Evolutionary conservation across 2,113 vertebrate species (phyloP).

Genomic region (Takifugu flavidus): DNA sequence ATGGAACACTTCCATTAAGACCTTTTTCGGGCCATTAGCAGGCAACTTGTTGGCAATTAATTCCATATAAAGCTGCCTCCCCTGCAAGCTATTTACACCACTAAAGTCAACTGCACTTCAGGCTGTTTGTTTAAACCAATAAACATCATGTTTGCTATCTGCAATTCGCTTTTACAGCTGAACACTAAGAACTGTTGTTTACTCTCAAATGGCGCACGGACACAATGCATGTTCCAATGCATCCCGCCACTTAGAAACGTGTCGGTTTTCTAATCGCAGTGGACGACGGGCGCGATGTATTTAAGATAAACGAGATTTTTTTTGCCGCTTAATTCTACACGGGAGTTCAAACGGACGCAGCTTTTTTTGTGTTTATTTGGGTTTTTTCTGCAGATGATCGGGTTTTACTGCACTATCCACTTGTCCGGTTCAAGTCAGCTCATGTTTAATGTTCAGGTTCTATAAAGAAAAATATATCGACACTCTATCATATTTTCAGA

Average conservation of each 20-base stretch:
- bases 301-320: neutral
- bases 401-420: constrained; percentile 2
- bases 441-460: too few relatives aligned
- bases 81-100: constrained; percentile 66
- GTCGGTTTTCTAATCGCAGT: neutral
- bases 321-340: neutral
- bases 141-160: constrained; percentile 59
- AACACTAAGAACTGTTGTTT: constrained; percentile 14
- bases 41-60: constrained; percentile 73
- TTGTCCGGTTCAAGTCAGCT: too few relatives aligned
- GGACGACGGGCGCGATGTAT: neutral
- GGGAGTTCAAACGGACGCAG: neutral
- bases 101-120: constrained; percentile 63
- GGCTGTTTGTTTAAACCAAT: constrained; percentile 67
- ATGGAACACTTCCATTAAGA: constrained; percentile 73
- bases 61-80: constrained; percentile 65
- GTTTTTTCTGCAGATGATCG: constrained; percentile 3
- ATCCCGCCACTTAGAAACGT: neutral
- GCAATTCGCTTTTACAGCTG: constrained; percentile 35
- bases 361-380: neutral
- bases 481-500: constrained; percentile 26
- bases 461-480: neutral
- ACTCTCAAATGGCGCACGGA: constrained; percentile 5
- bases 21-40: constrained; percentile 70
- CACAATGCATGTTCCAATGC: neutral